Conservation (phyloP, 2,888 invertebrate species). For the Copidosoma aretas region DNA sequence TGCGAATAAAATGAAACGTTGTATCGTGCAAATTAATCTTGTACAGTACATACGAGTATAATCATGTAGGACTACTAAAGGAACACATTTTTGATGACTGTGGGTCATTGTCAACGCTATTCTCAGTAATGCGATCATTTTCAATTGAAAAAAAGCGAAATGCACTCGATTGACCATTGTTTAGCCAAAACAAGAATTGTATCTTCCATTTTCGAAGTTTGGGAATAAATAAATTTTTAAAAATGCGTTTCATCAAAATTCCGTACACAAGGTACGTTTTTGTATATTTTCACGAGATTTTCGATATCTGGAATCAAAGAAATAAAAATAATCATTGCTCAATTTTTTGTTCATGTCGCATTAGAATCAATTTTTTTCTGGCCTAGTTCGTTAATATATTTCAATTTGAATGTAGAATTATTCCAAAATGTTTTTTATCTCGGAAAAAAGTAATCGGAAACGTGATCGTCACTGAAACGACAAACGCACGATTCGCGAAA, state of each 20-base stretch:
- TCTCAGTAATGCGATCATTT: conserved; percentile 21
- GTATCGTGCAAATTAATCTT: conserved; percentile 55
- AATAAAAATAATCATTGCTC: conserved; percentile 21
- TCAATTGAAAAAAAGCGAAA: conserved; percentile 29
- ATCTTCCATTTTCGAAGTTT: conserved; percentile 40
- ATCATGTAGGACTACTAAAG: conserved; percentile 31
- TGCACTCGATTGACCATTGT: conserved; percentile 33
- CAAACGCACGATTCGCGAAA: conserved; percentile 37
- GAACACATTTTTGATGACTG: conserved; percentile 29
- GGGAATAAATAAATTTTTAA: conserved; percentile 16
- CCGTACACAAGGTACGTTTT: conserved; percentile 13
- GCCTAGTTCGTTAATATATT: conserved; percentile 2
- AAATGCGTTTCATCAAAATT: conserved; percentile 40
- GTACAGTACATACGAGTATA: conserved; percentile 46
- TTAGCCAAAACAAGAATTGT: conserved; percentile 28
- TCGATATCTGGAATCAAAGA: conserved; percentile 31
- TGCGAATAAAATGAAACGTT: conserved; percentile 41
- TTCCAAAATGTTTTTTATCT: conserved; percentile 20
- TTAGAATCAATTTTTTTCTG: conserved; percentile 16
- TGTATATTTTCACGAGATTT: conserved; percentile 30
- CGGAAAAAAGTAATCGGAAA: conserved; percentile 17
- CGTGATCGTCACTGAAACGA: conserved; percentile 27
- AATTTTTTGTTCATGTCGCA: conserved; percentile 24
- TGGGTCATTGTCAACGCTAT: conserved; percentile 29
- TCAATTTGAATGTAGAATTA: background rate